phyloP scores from a whole-genome alignment of 2,113 vertebrate species.

The Entomyzon cyanotis region DNA sequence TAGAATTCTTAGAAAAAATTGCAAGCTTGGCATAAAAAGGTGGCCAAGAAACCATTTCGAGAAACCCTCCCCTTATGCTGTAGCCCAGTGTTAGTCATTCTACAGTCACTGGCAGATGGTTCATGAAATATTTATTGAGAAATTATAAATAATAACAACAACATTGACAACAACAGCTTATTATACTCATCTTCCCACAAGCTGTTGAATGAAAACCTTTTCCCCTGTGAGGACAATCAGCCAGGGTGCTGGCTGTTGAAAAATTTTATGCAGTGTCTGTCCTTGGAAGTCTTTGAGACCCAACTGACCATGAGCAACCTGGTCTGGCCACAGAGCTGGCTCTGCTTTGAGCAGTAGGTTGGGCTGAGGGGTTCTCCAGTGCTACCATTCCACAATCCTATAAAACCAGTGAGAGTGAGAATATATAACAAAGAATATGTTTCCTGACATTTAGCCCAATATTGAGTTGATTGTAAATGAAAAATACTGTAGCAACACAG shows the following conservation, averaged over 20 bases:
- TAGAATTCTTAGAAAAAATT: not conserved
- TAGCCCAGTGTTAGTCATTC: not conserved
- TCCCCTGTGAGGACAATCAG: not conserved
- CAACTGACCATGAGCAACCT: not conserved
- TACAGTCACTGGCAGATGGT: constrained; percentile 5
- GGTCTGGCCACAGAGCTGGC: not conserved
- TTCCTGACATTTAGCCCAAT: not conserved
- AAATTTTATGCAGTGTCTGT: not conserved
- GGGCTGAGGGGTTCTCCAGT: not conserved
- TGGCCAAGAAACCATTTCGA: not conserved
- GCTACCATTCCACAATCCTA: not conserved
- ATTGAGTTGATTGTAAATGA: not conserved
- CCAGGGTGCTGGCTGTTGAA: not conserved
- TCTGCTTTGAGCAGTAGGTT: not conserved
- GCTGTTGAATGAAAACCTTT: not conserved
- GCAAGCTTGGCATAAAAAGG: not conserved
- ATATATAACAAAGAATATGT: not conserved
- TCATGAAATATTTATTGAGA: constrained; percentile 40
- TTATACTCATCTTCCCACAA: not conserved
- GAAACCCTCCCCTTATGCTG: not conserved
- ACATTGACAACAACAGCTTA: not conserved
- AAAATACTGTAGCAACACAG: not conserved
- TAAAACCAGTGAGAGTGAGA: not conserved
- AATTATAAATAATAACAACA: not conserved
- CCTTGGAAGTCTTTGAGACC: not conserved